Evolutionary conservation across 37 sponge, comb jelly and placozoan species (phyloP), one percentile per base, ranked within the genome.

Genomic region (Beroe forskalii): DNA sequence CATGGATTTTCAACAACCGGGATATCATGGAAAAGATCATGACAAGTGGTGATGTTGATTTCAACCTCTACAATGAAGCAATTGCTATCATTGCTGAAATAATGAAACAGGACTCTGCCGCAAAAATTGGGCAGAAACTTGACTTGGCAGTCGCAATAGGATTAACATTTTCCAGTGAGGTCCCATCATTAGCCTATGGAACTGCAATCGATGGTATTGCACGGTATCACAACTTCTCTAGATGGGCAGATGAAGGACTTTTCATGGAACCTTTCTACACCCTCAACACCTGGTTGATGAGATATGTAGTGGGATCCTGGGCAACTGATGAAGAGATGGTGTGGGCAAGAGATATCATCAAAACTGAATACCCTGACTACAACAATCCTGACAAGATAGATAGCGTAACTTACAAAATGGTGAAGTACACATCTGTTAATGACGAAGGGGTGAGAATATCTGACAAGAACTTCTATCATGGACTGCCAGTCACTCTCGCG

Each of bases 11-110:
- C 17, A 64, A 64, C 66, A 30, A 23, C 31, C 3, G 30, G 25
- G 25, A 8, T n/a, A 27, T 27, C 4, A 64, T 64, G 66, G 66
- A 64, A 64, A 64, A 64, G 25, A 8, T 64, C 25, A 64, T 64
- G 66, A 64, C 66, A 64, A 64, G 66, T 64, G 66, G 66, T 6
- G 66, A 64, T 64, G 66, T 64, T 64, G 20, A 8, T 22, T 30
- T 6, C 4, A 27, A 64, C 17, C 4, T 6, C 4, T 64, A 27
- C 4, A 22, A 22, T 22, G 25, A 64, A 64, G 66, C 31, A 23
- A 64, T 64, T 22, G 25, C 4, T 23, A 64, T 64, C 4, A 8
- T 64, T 30, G 66, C 66, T 22, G 66, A 64, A 23, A 64, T 64
- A 23, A 64, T 27, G 17, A 23, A 27, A 64, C 66, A 64, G 25